A percentile compares a stretch with the other conserved stretches of the same genome.
Evolutionary conservation across 1,140 invertebrate genomes (phyloP).

Genomic region (Leptinotarsa texana): DNA sequence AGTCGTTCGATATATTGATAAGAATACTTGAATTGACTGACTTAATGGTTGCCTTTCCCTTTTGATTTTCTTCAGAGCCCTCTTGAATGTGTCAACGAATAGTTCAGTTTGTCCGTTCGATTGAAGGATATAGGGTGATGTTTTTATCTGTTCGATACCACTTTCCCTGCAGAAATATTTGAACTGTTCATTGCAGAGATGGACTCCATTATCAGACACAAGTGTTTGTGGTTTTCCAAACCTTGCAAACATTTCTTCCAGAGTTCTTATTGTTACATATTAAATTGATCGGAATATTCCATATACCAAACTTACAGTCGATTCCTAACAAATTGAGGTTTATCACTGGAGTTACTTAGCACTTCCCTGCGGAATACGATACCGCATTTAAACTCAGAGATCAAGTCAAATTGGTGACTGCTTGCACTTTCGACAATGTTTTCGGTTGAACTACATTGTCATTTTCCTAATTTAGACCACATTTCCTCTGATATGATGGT

Average conservation of each 20-base stretch:
- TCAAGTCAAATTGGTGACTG: not conserved
- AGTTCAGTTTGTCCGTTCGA: not conserved
- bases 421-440: not conserved
- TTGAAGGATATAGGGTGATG: not conserved
- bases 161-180: not conserved
- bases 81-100: not conserved
- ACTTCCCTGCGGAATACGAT: not conserved
- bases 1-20: too few relatives aligned
- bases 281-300: not conserved
- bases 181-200: not conserved
- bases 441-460: not conserved
- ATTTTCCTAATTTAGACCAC: not conserved
- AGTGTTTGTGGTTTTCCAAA: not conserved
- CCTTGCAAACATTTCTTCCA: not conserved
- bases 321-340: not conserved
- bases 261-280: not conserved
- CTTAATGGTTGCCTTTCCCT: not conserved
- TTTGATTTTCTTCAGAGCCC: not conserved
- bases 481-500: not conserved
- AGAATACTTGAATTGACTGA: too few relatives aligned
- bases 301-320: not conserved
- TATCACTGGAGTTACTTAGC: not conserved
- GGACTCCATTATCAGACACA: not conserved
- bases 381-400: not conserved
- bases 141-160: not conserved